These are phyloP conservation scores for Periparus ater DNA, from an alignment of 2,797 vertebrate species.

Conservation along the genomic window DNA sequence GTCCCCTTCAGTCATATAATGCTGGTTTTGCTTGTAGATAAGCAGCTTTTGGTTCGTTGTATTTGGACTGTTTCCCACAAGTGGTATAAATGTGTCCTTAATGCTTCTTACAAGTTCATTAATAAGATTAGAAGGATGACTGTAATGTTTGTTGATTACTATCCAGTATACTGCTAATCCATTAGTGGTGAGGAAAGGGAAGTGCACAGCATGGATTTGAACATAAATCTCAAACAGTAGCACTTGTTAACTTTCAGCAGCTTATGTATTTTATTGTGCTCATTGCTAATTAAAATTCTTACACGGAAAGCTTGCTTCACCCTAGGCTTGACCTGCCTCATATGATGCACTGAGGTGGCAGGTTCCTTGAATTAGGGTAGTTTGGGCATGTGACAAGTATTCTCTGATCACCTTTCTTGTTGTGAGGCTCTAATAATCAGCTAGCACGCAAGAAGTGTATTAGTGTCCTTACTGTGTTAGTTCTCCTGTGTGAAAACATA, in stretches of 20 bases:
- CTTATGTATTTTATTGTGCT: conserved; percentile 69
- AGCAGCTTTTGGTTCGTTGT: conserved; percentile 71
- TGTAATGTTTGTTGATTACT: conserved; percentile 72
- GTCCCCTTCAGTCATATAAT: conserved; percentile 29
- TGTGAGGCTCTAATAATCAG: conserved; percentile 74
- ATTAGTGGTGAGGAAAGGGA: conserved; percentile 26
- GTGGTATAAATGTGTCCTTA: conserved; percentile 76
- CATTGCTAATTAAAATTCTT: conserved; percentile 80
- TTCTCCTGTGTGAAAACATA: conserved; percentile 76
- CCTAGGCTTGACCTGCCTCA: conserved; percentile 66
- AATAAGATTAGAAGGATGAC: conserved; percentile 74
- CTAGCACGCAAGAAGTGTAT: conserved; percentile 79
- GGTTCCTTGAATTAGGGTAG: conserved; percentile 63
- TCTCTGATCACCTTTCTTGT: conserved; percentile 67
- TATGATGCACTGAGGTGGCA: conserved; percentile 64
- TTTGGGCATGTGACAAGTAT: conserved; percentile 78
- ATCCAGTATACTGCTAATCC: conserved; percentile 59
- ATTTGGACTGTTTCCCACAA: conserved; percentile 74
- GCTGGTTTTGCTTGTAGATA: conserved; percentile 55
- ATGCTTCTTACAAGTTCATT: conserved; percentile 69
- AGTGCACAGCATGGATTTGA: conserved; percentile 54
- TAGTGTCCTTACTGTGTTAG: conserved; percentile 72
- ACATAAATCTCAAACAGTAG: conserved; percentile 75
- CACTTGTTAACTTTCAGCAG: conserved; percentile 72
- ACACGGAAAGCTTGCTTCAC: conserved; percentile 59